Base-by-base conservation (phyloP, 2,797 vertebrate genomes). In the Molothrus ater region DNA sequence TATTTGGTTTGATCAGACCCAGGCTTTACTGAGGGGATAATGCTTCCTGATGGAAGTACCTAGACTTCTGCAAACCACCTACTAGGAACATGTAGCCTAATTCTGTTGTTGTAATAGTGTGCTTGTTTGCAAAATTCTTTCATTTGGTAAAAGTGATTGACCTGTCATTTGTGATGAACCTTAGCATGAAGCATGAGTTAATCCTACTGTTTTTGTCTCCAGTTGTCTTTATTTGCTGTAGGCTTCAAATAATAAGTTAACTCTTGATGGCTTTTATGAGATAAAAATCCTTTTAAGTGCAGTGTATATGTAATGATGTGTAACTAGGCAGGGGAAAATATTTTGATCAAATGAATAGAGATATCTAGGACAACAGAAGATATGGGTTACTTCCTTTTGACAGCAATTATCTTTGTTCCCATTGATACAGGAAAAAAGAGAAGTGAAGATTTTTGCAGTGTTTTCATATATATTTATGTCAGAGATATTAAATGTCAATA, bases 91-190 rank as follows among this genome's bases (percentile, higher is more conserved):
- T 91, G 40, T 81, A 84, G 79, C 75, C 96, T 97, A 83, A 97
- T 97, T 97, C 97, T 85, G 63, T 96, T 95, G 51, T 94, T 97
- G 90, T 96, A 96, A 96, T 94, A 96, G 82, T 50, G 71, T 51
- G 95, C 83, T 96, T 97, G 86, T 97, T 98, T 97, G 95, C 94
- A 97, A 60, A 98, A 96, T 88, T 96, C 95, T 98, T 98, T 97
- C 94, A 96, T 98, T 98, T 98, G 86, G 65, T 94, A 28, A 96
- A 95, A 97, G 94, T 98, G 97, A 98, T 98, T 98, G 97, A 98
- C 95, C 95, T 98, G 97, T 98, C 97, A 97, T 97, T 98, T 97
- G 80, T 97, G 92, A 97, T 98, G 95, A 98, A 97, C 88, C 80
- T 95, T 97, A 95, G 96, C 47, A 50, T 94, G 94, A 98, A 96